phyloP scores from a whole-genome alignment of 1,140 invertebrate species.

The Arion vulgaris region DNA sequence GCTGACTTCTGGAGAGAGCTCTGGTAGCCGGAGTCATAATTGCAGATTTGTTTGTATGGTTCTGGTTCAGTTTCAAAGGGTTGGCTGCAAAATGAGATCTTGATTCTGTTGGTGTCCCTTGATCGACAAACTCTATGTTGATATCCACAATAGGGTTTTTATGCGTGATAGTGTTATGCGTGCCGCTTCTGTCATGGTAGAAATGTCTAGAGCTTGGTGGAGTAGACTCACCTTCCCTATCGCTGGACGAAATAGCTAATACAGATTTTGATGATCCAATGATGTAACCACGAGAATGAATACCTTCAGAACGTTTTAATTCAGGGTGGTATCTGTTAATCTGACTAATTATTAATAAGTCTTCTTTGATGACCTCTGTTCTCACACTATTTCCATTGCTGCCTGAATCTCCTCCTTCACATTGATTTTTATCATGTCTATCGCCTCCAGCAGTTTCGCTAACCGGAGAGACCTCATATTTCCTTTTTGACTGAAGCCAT shows the following conservation, averaged over 20 bases:
- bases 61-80: constrained; percentile 30
- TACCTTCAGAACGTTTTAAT: constrained; percentile 27
- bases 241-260: constrained; percentile 2
- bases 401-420: neutral
- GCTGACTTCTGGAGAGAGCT: constrained; percentile 33
- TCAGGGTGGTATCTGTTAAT: constrained; percentile 36
- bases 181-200: neutral
- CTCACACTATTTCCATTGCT: neutral
- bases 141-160: constrained; percentile 29
- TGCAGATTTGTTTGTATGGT: constrained; percentile 7
- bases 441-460: constrained; percentile 14
- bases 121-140: constrained; percentile 35
- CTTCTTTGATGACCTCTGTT: constrained; percentile 26
- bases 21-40: constrained; percentile 33
- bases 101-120: neutral
- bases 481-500: constrained; percentile 38
- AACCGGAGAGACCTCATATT: constrained; percentile 30
- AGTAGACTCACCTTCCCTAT: neutral
- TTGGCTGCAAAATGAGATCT: constrained; percentile 24
- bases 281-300: neutral
- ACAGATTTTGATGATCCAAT: constrained; percentile 1
- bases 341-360: constrained; percentile 26
- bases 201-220: neutral
- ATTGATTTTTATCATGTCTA: neutral
- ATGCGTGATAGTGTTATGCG: neutral